Base-by-base conservation (phyloP, 2,888 invertebrate species). In the Mongoloraphidia duomilia region DNA sequence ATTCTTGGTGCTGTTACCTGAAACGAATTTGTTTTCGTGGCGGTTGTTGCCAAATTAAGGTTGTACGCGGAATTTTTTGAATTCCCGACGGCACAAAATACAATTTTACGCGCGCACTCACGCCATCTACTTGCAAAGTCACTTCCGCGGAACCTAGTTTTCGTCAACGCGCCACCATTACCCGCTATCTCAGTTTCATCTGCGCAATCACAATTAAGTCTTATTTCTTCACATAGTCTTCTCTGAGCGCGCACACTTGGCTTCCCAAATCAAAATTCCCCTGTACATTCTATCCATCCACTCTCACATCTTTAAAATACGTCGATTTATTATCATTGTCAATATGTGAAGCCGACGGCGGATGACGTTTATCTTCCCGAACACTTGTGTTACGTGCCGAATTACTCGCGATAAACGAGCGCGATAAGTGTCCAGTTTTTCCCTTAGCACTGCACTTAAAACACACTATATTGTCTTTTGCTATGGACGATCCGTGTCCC, bases 191-290 rank as follows among this genome's bases (percentile, higher is more conserved):
- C 38, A 8, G 1, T 14, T 4, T 26, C 14, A 3, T 46, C 45
- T 9, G 12, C 26, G 37, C 44, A 49, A 13, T 49, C 10, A 17
- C 17, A 17, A 17, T 17, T 17, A 3, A 17, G 4, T 17, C 4
- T 17, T 17, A 17, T 4, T 17, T 46, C 26, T 14, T 11, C 3
- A 49, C 41, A 17, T 34, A 49, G 35, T 49, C 46, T 2, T 45
- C 45, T 33, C 35, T 39, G 1, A 49, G 11, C 8, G 34, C 41
- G 33, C 49, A 49, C 10, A 44, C 34, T 26, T 44, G 12, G 34
- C 49, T 49, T 33, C 49, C 44, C n/a, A 49, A 12, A 34, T 47
- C 47, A 9, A 41, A 39, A 34, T 47, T 39, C 9, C 41, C 41
- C n/a, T 17, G 41, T 39, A 47, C 34, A 4, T 12, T 13, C 3